Evolutionary conservation across 2,113 vertebrate species (phyloP), one percentile per base, ranked within the genome.

Genomic region (Stigmatopora nigra): DNA sequence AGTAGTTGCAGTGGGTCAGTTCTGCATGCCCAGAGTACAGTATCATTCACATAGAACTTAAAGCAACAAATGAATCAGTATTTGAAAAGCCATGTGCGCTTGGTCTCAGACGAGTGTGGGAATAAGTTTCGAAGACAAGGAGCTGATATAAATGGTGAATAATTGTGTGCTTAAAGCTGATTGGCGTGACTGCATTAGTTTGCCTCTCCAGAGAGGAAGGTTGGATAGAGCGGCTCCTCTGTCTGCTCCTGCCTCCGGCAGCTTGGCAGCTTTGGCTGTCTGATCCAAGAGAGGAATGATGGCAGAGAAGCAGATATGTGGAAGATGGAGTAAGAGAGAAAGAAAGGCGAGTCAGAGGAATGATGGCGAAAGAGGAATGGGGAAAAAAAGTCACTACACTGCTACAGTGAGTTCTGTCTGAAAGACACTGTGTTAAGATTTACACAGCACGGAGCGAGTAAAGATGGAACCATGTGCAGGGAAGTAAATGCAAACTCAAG

Each of bases 101-200:
- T 31, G 53, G 8, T 56, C 22, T 16, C 14, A 22, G 19, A 61
- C 13, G 1, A 22, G 41, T 22, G n/a, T 44, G 41, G 41, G 38
- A 45, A 61, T 61, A 45, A 46, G 59, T 61, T 19, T 12, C 14
- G 16, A 64, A 64, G 75, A 78, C 53, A 35, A 25, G 48, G 60
- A 77, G 77, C 71, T 75, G 71, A 83, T 80, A 77, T 76, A 80
- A 84, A 85, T 81, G 74, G 72, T 82, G 82, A 85, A 82, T 85
- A 84, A 85, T 82, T 83, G 72, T 83, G 74, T 85, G 67, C 56
- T 75, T 69, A 70, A 71, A 81, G 70, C 69, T 80, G 82, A 82
- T 81, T 85, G 76, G 72, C 55, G 66, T 80, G 80, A 80, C 77
- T 49, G 72, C 81, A 75, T 76, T 75, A 76, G 77, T 84, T 87